These are phyloP conservation scores for Pagetopsis macropterus DNA, from an alignment of 2,797 vertebrate species.

Conservation along the genomic window DNA sequence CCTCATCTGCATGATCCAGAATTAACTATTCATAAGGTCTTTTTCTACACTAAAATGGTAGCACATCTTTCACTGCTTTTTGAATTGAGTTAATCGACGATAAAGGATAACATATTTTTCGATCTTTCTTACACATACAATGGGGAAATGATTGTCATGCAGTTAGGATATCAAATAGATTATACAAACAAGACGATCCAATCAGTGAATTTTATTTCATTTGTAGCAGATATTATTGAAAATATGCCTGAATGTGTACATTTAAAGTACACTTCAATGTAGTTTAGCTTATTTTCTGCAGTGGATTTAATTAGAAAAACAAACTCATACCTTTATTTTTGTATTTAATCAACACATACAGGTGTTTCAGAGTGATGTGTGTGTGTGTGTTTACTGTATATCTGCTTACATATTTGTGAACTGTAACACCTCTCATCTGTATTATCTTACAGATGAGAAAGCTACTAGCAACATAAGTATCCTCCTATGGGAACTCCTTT, in stretches of 20 bases:
- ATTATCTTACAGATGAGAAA: constrained; percentile 16
- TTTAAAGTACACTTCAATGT: neutral
- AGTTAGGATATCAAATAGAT: neutral
- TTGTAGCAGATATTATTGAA: neutral
- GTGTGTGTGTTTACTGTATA: neutral
- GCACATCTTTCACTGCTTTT: constrained; percentile 43
- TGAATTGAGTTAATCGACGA: constrained; percentile 24
- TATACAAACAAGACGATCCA: constrained; percentile 3
- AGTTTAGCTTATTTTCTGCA: neutral
- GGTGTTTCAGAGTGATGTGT: neutral
- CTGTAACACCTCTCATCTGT: neutral
- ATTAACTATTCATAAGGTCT: constrained; percentile 71
- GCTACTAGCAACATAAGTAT: constrained; percentile 32
- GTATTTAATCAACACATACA: neutral
- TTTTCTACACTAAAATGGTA: constrained; percentile 47
- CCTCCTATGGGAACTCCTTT: constrained; percentile 32
- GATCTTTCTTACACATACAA: neutral
- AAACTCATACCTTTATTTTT: neutral
- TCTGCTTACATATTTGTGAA: neutral
- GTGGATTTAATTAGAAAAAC: neutral
- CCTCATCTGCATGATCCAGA: constrained; percentile 70
- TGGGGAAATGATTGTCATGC: neutral
- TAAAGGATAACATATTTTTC: constrained; percentile 22
- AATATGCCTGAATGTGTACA: neutral
- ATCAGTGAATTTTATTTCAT: neutral